phyloP scores from a whole-genome alignment of 2,888 invertebrate species.

The Trichopria drosophilae region DNA sequence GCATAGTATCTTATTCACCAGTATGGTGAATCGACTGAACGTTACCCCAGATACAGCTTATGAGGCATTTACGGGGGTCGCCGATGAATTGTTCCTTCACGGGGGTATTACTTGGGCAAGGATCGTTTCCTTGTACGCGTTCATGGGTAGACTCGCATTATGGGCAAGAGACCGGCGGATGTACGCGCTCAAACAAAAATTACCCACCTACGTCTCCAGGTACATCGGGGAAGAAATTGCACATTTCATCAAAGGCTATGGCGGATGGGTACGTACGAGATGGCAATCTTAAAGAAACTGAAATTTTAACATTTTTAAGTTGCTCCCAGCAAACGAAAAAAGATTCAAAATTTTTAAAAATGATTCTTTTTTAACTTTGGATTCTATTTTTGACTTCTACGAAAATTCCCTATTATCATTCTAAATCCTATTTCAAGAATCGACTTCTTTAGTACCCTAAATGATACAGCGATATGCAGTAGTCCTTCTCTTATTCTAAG shows the following conservation, averaged over 20 bases:
- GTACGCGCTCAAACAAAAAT: slow-evolving; percentile 51
- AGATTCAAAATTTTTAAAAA: too few relatives aligned
- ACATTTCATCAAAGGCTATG: slow-evolving; percentile 57
- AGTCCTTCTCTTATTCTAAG: too few relatives aligned
- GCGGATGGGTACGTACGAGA: slow-evolving; percentile 59
- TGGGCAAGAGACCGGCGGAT: slow-evolving; percentile 55
- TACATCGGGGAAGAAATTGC: slow-evolving; percentile 57
- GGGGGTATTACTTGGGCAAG: slow-evolving; percentile 59
- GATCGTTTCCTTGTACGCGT: slow-evolving; percentile 58
- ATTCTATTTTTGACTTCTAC: slow-evolving; percentile 3
- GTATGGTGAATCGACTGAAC: slow-evolving; percentile 58
- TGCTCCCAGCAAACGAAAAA: too few relatives aligned
- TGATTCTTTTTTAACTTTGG: too few relatives aligned
- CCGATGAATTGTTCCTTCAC: slow-evolving; percentile 58
- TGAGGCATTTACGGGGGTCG: slow-evolving; percentile 56
- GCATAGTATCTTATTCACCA: slow-evolving; percentile 58
- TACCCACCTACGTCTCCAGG: slow-evolving; percentile 56
- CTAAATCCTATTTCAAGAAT: too few relatives aligned
- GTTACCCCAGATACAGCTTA: slow-evolving; percentile 57
- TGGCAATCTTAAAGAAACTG: too few relatives aligned
- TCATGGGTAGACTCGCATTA: slow-evolving; percentile 56
- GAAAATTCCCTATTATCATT: too few relatives aligned
- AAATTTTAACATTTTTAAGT: too few relatives aligned
- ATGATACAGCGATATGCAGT: too few relatives aligned
- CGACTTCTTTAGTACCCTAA: too few relatives aligned